These are phyloP conservation scores for Amphipyra berbera DNA, from an alignment of 2,888 invertebrate genomes.

Conservation along the genomic window DNA sequence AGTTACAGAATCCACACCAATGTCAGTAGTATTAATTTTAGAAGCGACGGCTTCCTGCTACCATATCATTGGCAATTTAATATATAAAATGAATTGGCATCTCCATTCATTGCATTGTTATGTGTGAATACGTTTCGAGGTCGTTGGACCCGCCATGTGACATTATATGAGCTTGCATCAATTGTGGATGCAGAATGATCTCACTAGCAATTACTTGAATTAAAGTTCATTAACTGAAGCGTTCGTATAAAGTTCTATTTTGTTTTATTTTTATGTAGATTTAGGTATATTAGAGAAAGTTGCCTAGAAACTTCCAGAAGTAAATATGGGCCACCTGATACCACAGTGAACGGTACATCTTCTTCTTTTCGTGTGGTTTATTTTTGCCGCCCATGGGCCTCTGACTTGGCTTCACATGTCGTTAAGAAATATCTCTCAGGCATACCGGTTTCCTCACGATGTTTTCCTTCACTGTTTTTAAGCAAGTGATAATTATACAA, in stretches of 20 bases:
- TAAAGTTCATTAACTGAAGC: constrained; percentile 38
- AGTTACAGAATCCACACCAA: too few relatives aligned
- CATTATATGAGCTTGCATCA: constrained; percentile 39
- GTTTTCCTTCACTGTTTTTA: too few relatives aligned
- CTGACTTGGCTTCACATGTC: too few relatives aligned
- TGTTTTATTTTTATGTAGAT: not conserved
- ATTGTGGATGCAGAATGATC: constrained; percentile 47
- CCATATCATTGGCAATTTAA: constrained; percentile 6
- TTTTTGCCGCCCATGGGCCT: too few relatives aligned
- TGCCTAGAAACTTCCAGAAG: too few relatives aligned
- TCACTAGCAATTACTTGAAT: constrained; percentile 50
- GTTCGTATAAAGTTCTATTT: constrained; percentile 2
- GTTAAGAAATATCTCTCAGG: too few relatives aligned
- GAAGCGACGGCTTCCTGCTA: not conserved
- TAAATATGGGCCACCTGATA: too few relatives aligned
- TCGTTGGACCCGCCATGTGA: constrained; percentile 28
- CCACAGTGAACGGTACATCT: too few relatives aligned
- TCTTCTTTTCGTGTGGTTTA: too few relatives aligned
- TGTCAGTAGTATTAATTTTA: not conserved
- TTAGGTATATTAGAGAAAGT: not conserved
- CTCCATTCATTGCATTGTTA: constrained; percentile 10
- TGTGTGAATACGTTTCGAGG: constrained; percentile 40
- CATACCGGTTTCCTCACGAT: too few relatives aligned
- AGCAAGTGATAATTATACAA: too few relatives aligned
- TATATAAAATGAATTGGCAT: constrained; percentile 16